These are phyloP conservation scores for Numida meleagris DNA, from an alignment of 2,113 vertebrate species.

Conservation along the genomic window DNA sequence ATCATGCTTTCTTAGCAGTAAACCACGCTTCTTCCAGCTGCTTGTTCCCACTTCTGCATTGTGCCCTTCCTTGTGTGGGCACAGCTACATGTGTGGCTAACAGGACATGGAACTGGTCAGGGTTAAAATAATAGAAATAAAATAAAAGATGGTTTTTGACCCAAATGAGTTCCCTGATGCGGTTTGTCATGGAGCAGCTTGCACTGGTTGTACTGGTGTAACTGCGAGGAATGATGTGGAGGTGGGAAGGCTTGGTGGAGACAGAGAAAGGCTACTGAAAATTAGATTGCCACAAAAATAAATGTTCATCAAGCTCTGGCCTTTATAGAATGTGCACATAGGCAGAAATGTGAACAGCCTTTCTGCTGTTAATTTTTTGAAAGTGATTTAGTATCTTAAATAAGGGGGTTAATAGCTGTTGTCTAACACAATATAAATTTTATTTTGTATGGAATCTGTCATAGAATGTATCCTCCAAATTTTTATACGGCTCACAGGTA, in stretches of 20 bases:
- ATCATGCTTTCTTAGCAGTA: not conserved
- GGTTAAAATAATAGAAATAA: conserved; percentile 36
- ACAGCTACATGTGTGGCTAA: not conserved
- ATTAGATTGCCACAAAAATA: not conserved
- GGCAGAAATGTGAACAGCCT: not conserved
- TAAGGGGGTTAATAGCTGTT: not conserved
- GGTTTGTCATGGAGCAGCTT: not conserved
- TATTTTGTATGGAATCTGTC: not conserved
- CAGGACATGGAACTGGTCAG: not conserved
- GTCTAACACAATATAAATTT: not conserved
- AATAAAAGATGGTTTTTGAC: not conserved
- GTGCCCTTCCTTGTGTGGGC: conserved; percentile 5
- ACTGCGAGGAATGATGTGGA: not conserved
- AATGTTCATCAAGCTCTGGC: accelerated
- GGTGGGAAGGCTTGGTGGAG: not conserved
- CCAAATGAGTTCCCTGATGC: not conserved
- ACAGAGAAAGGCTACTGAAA: not conserved
- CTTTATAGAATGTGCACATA: not conserved
- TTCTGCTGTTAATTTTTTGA: not conserved
- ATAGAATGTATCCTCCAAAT: not conserved
- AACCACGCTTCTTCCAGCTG: not conserved
- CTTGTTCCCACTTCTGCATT: not conserved
- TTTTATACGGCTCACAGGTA: not conserved
- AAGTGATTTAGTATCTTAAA: not conserved
- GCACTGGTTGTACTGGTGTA: not conserved